phyloP scores from a whole-genome alignment of 2,888 invertebrate genomes.

The Cataglyphis cursor region DNA sequence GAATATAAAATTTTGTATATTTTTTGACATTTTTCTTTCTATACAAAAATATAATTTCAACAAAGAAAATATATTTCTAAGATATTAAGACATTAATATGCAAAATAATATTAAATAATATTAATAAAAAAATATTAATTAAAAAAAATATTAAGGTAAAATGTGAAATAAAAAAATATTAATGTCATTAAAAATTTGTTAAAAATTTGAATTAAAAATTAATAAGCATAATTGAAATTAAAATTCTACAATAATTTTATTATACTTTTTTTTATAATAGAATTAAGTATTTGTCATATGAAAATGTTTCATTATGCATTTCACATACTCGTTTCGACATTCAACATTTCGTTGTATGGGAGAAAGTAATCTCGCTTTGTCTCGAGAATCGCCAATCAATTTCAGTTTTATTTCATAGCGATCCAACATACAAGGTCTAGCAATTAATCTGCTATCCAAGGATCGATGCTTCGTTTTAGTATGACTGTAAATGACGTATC shows the following conservation, averaged over 20 bases:
- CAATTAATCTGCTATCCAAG: conserved; percentile 21
- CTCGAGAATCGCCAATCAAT: neutral
- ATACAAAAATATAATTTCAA: too few species aligned
- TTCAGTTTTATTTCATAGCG: conserved; percentile 25
- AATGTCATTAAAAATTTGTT: neutral
- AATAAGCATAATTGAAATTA: neutral
- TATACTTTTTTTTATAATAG: neutral
- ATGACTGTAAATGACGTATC: conserved; percentile 7
- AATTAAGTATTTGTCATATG: neutral
- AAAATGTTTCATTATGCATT: neutral
- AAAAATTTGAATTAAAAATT: neutral
- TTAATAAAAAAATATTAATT: too few species aligned
- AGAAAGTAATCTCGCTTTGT: conserved; percentile 12
- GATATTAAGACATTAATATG: too few species aligned
- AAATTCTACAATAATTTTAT: neutral
- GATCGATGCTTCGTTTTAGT: conserved; percentile 23
- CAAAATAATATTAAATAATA: too few species aligned
- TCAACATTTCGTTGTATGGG: neutral
- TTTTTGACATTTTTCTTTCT: too few species aligned
- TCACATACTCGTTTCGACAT: neutral
- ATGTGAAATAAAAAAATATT: too few species aligned
- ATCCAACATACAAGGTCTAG: neutral
- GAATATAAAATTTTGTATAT: too few species aligned
- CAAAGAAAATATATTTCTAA: too few species aligned
- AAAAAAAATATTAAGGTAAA: too few species aligned